A percentile compares a stretch with the other conserved stretches of the same genome.
Evolutionary conservation across 1,140 invertebrate species (phyloP).

Genomic region (Zaprionus inermis): DNA sequence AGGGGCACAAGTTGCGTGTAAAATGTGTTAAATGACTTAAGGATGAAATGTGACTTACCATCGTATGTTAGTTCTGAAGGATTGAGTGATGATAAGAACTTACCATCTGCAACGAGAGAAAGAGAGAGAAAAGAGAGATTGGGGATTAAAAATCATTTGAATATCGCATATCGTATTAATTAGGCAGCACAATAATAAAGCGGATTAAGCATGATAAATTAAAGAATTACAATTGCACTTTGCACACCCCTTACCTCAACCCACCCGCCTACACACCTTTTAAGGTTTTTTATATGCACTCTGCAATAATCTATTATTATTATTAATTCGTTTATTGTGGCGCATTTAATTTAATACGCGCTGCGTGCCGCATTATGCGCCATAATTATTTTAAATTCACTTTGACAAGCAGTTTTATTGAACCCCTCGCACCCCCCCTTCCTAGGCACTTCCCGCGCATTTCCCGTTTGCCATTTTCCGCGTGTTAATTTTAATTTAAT

Average conservation of each 20-base stretch:
- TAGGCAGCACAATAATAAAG: background rate
- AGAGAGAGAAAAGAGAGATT: background rate
- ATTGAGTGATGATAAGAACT: constrained; percentile 84
- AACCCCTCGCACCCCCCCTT: background rate
- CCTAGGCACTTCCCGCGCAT: background rate
- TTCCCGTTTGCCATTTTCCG: constrained; percentile 37
- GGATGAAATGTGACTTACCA: constrained; percentile 84
- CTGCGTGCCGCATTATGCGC: constrained; percentile 68
- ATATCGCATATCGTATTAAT: background rate
- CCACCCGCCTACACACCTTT: constrained; percentile 20
- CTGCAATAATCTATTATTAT: constrained; percentile 57
- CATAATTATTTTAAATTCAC: constrained; percentile 83
- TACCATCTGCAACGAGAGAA: constrained; percentile 79
- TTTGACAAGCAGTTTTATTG: constrained; percentile 73
- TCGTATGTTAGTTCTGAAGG: constrained; percentile 84
- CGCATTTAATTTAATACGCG: constrained; percentile 82
- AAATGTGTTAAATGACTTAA: constrained; percentile 78
- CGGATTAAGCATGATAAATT: constrained; percentile 43
- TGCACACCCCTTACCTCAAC: too few species aligned
- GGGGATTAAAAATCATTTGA: constrained; percentile 47
- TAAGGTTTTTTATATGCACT: constrained; percentile 26
- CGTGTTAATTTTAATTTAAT: constrained; percentile 82
- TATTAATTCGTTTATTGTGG: constrained; percentile 80
- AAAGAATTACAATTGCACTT: background rate
- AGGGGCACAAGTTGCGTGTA: background rate